Percentiles rank a stretch among this genome's conserved stretches.
These are phyloP conservation scores for Ceramica pisi DNA, from an alignment of 2,888 invertebrate species.

Conservation along the genomic window DNA sequence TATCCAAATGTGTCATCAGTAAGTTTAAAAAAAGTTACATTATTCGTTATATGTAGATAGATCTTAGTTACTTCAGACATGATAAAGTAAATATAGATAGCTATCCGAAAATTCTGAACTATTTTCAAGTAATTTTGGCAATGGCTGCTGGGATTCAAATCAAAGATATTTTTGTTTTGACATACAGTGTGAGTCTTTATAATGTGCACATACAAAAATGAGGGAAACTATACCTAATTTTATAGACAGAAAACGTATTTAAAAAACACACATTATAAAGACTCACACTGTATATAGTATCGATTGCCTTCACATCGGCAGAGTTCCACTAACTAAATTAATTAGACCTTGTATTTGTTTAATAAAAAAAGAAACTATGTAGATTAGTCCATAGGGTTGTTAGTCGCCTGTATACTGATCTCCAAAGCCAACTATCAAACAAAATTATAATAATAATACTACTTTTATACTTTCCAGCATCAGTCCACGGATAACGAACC, in stretches of 20 bases:
- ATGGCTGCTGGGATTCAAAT: too few species aligned
- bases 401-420: neutral
- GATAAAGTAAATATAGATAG: neutral
- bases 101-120: too few species aligned
- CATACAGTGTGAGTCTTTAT: too few species aligned
- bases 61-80: neutral
- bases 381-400: neutral
- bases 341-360: neutral
- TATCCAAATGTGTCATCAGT: slow-evolving; percentile 14
- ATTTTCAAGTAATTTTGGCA: too few species aligned
- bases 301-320: neutral
- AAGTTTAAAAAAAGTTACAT: neutral
- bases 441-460: neutral
- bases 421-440: neutral
- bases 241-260: too few species aligned
- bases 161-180: too few species aligned
- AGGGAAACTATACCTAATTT: too few species aligned
- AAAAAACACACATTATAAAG: too few species aligned
- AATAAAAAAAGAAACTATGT: neutral
- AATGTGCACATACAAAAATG: too few species aligned
- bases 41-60: slow-evolving; percentile 5
- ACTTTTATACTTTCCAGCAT: slow-evolving; percentile 66
- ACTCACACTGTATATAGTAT: too few species aligned
- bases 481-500: slow-evolving; percentile 73
- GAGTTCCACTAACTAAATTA: neutral